Base-by-base conservation (phyloP, 2,797 vertebrate genomes). In the Neosalanx taihuensis region DNA sequence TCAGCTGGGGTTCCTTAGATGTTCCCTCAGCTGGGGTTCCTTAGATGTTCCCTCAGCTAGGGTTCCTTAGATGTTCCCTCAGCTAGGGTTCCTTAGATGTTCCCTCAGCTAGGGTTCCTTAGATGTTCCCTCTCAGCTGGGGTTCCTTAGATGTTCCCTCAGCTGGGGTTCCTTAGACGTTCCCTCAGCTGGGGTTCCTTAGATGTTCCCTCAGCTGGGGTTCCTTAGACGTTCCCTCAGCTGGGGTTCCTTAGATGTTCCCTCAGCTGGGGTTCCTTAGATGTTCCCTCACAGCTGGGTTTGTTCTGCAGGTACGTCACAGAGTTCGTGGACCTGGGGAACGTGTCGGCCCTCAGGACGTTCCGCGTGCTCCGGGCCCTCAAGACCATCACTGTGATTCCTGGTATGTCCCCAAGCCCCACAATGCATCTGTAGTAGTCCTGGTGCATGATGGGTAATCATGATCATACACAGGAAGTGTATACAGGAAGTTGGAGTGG, bases 301-400 rank as follows among this genome's bases (percentile, higher is more conserved):
- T 71, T 10, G 74, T 60, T 71, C 64, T 72, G 20, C 83, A 96
- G 97, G 76, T 98, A 98, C 76, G 77, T 96, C 61, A 98, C 96
- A 0, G 96, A 98, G 86, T 96, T 99, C 1, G 93, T 98, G 72
- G 95, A 98, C 83, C 89, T 97, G 89, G 96, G 96, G 56, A 98
- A 97, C 66, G 92, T 99, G 75, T 98, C 97, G 0, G 96, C 95
- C 35, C 89, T 99, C 84, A 94, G 96, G 80, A 98, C 96, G 0
- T 99, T 98, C 90, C 94, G 96, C 74, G 97, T 98, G 68, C 95
- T 99, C n/a, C 92, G 96, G 69, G 97, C 96, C 59, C 90, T 99
- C 78, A 99, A 99, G 91, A 98, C 96, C 70, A 99, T 98, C 89
- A 96, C 97, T 0, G 96, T 98, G 64, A 98, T 99, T 85, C 97